Conservation (phyloP, 2,113 vertebrate species). For the Mohoua ochrocephala region DNA sequence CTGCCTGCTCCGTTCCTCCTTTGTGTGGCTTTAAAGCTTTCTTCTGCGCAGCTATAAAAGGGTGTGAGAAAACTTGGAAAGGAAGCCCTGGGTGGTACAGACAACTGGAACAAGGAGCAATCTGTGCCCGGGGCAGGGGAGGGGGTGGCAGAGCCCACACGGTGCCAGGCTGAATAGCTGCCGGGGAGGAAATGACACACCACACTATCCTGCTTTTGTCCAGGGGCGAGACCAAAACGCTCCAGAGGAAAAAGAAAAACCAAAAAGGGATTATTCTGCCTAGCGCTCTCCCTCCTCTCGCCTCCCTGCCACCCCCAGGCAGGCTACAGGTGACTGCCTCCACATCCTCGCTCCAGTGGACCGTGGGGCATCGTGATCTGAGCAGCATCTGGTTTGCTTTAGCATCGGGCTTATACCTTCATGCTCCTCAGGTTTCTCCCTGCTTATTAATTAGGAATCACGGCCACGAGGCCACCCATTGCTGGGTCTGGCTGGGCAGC, state of each 20-base stretch:
- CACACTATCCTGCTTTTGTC: conserved; percentile 54
- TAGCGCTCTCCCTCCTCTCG: not conserved
- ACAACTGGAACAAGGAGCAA: conserved; percentile 52
- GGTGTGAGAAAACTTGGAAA: conserved; percentile 62
- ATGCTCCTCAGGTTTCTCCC: not conserved
- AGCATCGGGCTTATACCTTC: not conserved
- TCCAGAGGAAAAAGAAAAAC: not conserved
- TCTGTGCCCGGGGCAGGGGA: conserved; percentile 31
- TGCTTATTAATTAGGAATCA: not conserved
- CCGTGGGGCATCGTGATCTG: not conserved
- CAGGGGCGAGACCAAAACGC: not conserved
- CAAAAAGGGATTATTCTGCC: not conserved
- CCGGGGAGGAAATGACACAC: conserved; percentile 54
- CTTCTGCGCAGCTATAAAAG: not conserved
- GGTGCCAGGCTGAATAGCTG: conserved; percentile 31
- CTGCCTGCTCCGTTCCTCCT: not conserved
- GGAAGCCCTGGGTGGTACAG: conserved; percentile 60
- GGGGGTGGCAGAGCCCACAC: conserved; percentile 26
- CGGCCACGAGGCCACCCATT: fast-evolving
- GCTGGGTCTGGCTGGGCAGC: not conserved
- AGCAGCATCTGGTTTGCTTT: not conserved
- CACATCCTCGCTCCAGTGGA: not conserved
- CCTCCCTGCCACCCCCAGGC: not conserved
- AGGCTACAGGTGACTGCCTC: not conserved
- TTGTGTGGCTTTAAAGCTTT: not conserved